Conservation (phyloP, 2,888 invertebrate genomes). For the Agrotis segetum region DNA sequence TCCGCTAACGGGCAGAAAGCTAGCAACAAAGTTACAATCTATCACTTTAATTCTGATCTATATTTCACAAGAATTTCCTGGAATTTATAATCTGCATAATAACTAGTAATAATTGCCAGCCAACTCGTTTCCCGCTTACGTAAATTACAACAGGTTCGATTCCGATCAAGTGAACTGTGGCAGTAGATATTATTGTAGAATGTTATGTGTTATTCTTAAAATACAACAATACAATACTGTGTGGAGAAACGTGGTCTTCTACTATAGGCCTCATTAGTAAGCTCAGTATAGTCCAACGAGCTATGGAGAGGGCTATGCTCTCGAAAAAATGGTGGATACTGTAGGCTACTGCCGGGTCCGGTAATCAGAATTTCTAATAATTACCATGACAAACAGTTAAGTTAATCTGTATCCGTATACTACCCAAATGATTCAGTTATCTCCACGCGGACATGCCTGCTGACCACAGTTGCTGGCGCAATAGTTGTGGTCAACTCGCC, state of each 20-base stretch:
- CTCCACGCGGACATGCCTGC: conserved; percentile 31
- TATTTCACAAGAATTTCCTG: conserved; percentile 52
- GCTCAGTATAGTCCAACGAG: too few species aligned
- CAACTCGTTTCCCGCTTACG: conserved; percentile 53
- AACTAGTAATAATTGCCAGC: conserved; percentile 35
- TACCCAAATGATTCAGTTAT: conserved; percentile 19
- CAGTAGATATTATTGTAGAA: conserved; percentile 36
- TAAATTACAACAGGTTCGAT: conserved; percentile 59
- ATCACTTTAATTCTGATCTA: conserved; percentile 40
- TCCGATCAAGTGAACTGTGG: conserved; percentile 39
- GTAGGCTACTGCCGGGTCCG: too few species aligned
- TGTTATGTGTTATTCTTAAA: conserved; percentile 14
- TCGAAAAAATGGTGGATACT: too few species aligned
- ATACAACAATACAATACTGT: too few species aligned
- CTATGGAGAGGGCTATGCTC: too few species aligned
- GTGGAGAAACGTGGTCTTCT: too few species aligned
- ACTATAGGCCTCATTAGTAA: too few species aligned
- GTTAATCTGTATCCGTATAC: not conserved
- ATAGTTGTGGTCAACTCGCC: conserved; percentile 35
- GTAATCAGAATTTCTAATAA: not conserved
- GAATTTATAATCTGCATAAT: conserved; percentile 51
- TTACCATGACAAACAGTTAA: too few species aligned
- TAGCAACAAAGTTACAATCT: conserved; percentile 18
- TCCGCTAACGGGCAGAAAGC: not conserved
- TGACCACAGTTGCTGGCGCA: conserved; percentile 43